phyloP scores from a whole-genome alignment of 1,140 invertebrate genomes.

The Neodiprion virginianus region DNA sequence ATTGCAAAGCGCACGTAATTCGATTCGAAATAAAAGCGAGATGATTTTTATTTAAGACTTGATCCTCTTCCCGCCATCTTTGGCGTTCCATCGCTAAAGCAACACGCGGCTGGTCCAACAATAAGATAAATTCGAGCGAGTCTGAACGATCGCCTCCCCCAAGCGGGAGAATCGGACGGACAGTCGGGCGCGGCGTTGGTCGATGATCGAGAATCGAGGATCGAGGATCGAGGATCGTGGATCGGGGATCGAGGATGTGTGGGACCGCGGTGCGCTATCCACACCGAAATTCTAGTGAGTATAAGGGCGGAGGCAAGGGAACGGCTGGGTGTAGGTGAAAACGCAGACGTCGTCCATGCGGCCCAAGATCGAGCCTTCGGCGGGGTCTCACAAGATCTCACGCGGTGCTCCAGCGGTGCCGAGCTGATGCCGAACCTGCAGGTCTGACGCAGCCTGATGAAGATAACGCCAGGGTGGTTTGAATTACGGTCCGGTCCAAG shows the following conservation, averaged over 20 bases:
- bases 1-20: no score
- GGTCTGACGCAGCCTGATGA: conserved; percentile 52
- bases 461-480: conserved; percentile 60
- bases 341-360: background rate
- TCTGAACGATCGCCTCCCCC: background rate
- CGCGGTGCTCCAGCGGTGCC: conserved; percentile 16
- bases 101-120: background rate
- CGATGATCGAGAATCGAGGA: background rate
- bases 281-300: background rate
- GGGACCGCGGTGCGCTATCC: background rate
- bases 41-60: no score
- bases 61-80: background rate
- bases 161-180: background rate
- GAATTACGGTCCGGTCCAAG: conserved; percentile 55
- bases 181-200: background rate
- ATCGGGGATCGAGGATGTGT: background rate
- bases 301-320: background rate
- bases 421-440: conserved; percentile 7
- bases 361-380: background rate
- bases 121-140: background rate
- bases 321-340: conserved; percentile 6
- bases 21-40: no score
- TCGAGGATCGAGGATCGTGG: background rate
- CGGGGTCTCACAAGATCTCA: conserved; percentile 22
- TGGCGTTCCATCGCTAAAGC: background rate